Conservation (phyloP, 2,113 vertebrate genomes). For the Gallinago jamesoni region DNA sequence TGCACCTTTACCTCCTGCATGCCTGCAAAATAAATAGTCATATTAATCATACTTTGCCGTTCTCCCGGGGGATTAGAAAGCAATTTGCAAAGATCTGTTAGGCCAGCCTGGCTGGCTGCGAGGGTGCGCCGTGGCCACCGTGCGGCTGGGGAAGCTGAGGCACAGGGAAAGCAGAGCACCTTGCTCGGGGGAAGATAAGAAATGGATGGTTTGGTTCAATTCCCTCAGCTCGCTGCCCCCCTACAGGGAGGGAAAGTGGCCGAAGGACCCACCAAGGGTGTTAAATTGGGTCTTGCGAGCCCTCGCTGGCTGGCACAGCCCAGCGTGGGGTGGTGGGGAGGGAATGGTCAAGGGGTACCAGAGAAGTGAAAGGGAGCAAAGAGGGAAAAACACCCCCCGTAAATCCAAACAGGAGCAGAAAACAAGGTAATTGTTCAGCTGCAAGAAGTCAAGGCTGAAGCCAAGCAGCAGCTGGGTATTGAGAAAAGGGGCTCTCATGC, state of each 20-base stretch:
- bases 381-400: not conserved
- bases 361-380: not conserved
- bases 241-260: not conserved
- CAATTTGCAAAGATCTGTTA: not conserved
- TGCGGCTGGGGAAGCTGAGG: not conserved
- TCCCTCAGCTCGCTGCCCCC: not conserved
- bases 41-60: conserved; percentile 25
- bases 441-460: not conserved
- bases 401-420: not conserved
- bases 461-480: not conserved
- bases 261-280: not conserved
- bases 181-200: fast-evolving
- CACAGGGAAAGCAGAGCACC: fast-evolving
- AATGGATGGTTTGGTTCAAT: not conserved
- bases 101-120: not conserved
- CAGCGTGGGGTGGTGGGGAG: fast-evolving
- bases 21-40: conserved; percentile 63
- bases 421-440: not conserved
- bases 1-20: conserved; percentile 47
- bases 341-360: not conserved
- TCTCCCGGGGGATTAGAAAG: not conserved
- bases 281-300: fast-evolving
- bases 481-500: not conserved
- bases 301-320: fast-evolving
- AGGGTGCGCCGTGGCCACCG: fast-evolving